phyloP scores from a whole-genome alignment of 1,140 invertebrate species.

The Acromyrmex echinatior region DNA sequence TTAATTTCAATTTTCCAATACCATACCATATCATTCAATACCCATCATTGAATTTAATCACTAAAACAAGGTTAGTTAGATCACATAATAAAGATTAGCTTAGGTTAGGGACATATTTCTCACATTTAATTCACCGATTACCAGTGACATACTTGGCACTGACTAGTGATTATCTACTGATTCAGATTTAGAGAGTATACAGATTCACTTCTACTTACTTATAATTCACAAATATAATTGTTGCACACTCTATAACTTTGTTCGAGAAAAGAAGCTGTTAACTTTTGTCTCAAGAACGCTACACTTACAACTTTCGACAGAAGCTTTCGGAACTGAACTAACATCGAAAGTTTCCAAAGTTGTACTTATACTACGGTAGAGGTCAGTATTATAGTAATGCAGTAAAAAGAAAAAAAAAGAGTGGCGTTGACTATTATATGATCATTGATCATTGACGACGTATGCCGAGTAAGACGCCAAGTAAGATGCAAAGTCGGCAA shows the following conservation, averaged over 20 bases:
- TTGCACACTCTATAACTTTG: neutral
- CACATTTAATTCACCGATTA: too few relatives aligned
- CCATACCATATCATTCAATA: too few relatives aligned
- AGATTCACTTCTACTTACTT: neutral
- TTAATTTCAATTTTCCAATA: too few relatives aligned
- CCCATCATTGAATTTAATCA: too few relatives aligned
- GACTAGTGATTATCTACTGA: too few relatives aligned
- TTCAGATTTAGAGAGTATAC: too few relatives aligned
- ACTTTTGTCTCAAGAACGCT: neutral
- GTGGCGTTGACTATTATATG: constrained; percentile 31
- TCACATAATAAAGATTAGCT: too few relatives aligned
- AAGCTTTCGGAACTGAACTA: neutral
- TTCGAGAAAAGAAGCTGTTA: neutral
- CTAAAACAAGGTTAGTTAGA: too few relatives aligned
- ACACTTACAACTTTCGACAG: neutral
- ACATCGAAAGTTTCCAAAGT: neutral
- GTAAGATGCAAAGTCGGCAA: constrained; percentile 14
- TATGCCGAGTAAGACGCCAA: neutral
- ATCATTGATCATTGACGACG: constrained; percentile 2
- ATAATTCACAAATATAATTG: neutral
- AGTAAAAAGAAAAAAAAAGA: constrained; percentile 9
- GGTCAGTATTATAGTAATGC: neutral
- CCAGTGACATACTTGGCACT: too few relatives aligned
- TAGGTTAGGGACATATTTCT: too few relatives aligned
- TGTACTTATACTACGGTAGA: neutral